A percentile compares a stretch with the other conserved stretches of the same genome.
Evolutionary conservation across 2,113 vertebrate species (phyloP).

Genomic region (Uropsilus gracilis): DNA sequence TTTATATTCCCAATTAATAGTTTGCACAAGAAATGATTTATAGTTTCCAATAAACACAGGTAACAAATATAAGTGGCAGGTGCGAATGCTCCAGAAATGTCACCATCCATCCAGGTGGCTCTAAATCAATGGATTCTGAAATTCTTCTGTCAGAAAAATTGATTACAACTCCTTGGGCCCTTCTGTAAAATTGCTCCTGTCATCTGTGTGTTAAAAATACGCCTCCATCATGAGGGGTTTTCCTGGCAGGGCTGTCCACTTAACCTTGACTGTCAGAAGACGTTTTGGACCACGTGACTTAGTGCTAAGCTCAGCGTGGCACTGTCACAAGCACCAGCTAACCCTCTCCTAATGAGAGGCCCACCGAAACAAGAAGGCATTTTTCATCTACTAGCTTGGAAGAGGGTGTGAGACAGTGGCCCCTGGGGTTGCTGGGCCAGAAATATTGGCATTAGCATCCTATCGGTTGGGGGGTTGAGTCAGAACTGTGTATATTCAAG

Average conservation of each 20-base stretch:
- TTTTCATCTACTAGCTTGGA: neutral
- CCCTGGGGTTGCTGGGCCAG: neutral
- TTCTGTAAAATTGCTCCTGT: slow-evolving; percentile 24
- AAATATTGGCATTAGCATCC: neutral
- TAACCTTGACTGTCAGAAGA: neutral
- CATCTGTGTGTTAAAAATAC: slow-evolving; percentile 12
- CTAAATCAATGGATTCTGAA: slow-evolving; percentile 62
- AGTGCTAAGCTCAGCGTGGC: too few species aligned
- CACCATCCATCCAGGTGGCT: slow-evolving; percentile 12
- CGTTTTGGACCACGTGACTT: neutral
- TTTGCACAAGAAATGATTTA: neutral
- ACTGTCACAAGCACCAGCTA: too few species aligned
- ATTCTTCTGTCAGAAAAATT: slow-evolving; percentile 67
- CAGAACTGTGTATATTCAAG: neutral
- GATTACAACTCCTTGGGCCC: slow-evolving; percentile 37
- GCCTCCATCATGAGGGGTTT: neutral
- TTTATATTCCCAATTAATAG: slow-evolving; percentile 32
- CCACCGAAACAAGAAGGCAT: neutral
- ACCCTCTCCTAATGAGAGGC: neutral
- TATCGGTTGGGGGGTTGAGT: neutral
- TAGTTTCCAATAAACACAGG: neutral
- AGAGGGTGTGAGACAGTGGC: too few species aligned
- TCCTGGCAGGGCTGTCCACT: neutral
- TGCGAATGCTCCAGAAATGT: neutral
- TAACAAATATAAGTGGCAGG: neutral